Conservation (phyloP, 2,797 vertebrate species). For the Dromococcyx pavoninus region DNA sequence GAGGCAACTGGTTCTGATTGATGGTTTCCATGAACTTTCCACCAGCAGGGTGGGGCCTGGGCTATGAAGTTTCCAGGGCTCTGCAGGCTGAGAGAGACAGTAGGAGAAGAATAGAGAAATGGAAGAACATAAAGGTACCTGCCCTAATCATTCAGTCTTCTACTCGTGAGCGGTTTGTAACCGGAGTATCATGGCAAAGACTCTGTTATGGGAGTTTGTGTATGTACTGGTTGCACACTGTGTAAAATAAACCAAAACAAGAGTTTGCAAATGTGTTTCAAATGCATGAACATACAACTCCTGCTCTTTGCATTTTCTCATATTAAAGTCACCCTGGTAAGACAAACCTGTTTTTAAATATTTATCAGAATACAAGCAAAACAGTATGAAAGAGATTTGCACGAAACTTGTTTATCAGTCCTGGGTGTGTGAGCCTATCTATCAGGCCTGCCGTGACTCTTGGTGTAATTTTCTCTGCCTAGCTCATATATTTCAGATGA, state of each 20-base stretch:
- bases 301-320: neutral
- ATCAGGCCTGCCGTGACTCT: constrained; percentile 12
- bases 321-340: neutral
- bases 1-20: neutral
- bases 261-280: neutral
- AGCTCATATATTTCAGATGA: neutral
- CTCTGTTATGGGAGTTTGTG: neutral
- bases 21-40: constrained; percentile 28
- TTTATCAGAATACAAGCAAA: constrained; percentile 51
- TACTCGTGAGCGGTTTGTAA: neutral
- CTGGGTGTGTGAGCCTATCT: neutral
- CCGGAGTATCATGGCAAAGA: neutral
- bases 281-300: neutral
- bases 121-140: neutral
- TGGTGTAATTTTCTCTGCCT: neutral
- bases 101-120: neutral
- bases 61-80: neutral
- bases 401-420: constrained; percentile 21
- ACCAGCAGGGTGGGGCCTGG: neutral
- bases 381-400: neutral
- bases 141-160: neutral
- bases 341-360: constrained; percentile 36
- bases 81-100: neutral
- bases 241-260: neutral
- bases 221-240: neutral